Base-by-base conservation (phyloP, 2,113 vertebrate genomes). In the Panthera tigris region DNA sequence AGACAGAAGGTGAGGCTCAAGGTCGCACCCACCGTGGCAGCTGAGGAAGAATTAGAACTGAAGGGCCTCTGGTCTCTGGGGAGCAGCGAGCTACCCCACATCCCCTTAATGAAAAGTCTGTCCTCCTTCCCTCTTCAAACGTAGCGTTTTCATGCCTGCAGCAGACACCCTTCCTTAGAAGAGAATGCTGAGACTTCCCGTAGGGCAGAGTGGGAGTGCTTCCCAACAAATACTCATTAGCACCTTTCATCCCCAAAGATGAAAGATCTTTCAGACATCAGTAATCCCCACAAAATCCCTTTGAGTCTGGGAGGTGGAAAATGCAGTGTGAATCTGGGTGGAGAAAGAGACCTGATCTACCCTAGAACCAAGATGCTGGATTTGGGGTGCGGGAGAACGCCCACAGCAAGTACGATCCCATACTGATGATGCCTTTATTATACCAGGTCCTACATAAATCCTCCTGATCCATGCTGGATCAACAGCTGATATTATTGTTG, bases 201-300 rank as follows among this genome's bases (percentile, higher is more conserved):
- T 7, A 9, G 86, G 94, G 93, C 50, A 83, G 78, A 89, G 94
- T 97, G 97, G 97, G 93, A 82, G 80, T 27, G 41, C 45, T 48
- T 89, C 57, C 79, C 78, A 1, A 4, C 71, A 87, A 65, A 89
- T n/a, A 71, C 93, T 98, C 95, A 96, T 97, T 97, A 97, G 96
- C 50, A 33, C 66, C 97, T 98, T 97, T 97, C 95, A 98, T 95
- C 91, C 94, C 55, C 61, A n/a, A n/a, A 97, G 95, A 97, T 97
- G 89, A 97, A 98, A 98, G 96, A 11, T 19, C 88, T 86, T 19
- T 8, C 61, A 48, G 85, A 73, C 90, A 83, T 65, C 93, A 68
- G 41, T 11, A 57, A 95, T 80, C 91, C 92, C 89, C 79, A 69
- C 85, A 68, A 80, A 91, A 41, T 15, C 48, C 31, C 93, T 97